Percentiles rank a stretch among this genome's conserved stretches.
Conservation (phyloP, 2,888 invertebrate genomes). For the Cinara cedri region DNA sequence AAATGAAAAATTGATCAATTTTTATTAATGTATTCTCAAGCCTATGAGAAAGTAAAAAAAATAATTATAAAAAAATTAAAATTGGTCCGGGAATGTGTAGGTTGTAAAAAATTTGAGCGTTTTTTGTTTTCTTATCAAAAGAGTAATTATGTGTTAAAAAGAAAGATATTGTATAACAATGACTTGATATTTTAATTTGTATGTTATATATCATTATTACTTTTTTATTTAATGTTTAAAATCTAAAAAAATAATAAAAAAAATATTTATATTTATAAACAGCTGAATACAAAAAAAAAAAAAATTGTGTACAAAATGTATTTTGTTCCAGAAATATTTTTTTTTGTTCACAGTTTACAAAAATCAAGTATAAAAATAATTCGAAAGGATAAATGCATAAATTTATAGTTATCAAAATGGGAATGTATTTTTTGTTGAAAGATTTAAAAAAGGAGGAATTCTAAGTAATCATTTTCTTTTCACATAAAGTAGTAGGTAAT, state of each 20-base stretch:
- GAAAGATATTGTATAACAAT: conserved; percentile 36
- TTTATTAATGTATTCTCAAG: neutral
- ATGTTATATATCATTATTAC: conserved; percentile 28
- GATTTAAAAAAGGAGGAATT: conserved; percentile 25
- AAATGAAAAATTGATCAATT: conserved; percentile 38
- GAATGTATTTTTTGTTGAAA: conserved; percentile 32
- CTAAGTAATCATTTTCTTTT: conserved; percentile 42
- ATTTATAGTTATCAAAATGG: conserved; percentile 29
- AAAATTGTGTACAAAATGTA: conserved; percentile 45
- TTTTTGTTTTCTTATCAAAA: conserved; percentile 42
- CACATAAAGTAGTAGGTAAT: conserved; percentile 47
- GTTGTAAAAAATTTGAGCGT: conserved; percentile 54
- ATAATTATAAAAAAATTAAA: conserved; percentile 30
- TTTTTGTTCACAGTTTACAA: conserved; percentile 35
- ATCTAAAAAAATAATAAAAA: conserved; percentile 55
- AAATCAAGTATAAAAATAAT: conserved; percentile 54
- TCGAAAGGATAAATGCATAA: conserved; percentile 36
- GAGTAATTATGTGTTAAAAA: conserved; percentile 30
- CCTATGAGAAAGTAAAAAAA: conserved; percentile 18
- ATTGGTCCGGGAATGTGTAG: conserved; percentile 46
- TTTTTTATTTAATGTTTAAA: conserved; percentile 32
- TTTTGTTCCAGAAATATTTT: conserved; percentile 30
- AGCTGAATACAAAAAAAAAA: conserved; percentile 44
- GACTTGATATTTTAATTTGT: conserved; percentile 34
- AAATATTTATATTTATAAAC: conserved; percentile 55